Evolutionary conservation across 2,888 invertebrate genomes (phyloP).

Genomic region (Liopterus haemorrhoidalis): DNA sequence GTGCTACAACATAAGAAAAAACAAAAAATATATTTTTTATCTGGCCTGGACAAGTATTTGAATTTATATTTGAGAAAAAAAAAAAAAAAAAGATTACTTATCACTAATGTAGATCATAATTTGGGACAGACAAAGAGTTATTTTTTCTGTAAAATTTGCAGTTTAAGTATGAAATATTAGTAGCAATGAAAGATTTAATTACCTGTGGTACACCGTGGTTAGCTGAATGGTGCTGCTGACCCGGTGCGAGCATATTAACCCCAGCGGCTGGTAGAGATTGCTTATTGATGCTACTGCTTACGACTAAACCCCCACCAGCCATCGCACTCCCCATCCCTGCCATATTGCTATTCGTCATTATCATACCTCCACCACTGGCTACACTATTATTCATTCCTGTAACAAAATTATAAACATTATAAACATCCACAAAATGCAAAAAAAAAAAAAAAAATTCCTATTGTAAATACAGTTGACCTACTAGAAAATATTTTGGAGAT

Average conservation of each 20-base stretch:
- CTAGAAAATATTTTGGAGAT: too few relatives aligned
- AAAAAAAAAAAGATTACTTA: neutral
- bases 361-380: slow-evolving; percentile 60
- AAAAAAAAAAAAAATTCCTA: too few relatives aligned
- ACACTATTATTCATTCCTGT: slow-evolving; percentile 64
- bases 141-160: neutral
- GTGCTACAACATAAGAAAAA: too few relatives aligned
- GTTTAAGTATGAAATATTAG: slow-evolving; percentile 5
- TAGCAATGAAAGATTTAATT: slow-evolving; percentile 18
- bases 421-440: too few relatives aligned
- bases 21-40: too few relatives aligned
- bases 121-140: neutral
- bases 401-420: slow-evolving; percentile 26
- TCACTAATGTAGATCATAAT: neutral
- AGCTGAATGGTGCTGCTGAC: slow-evolving; percentile 43
- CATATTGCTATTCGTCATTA: slow-evolving; percentile 73
- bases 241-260: slow-evolving; percentile 48
- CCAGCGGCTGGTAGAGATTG: slow-evolving; percentile 56
- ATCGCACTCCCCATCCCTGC: slow-evolving; percentile 58
- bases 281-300: slow-evolving; percentile 69
- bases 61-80: neutral
- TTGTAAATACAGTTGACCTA: too few relatives aligned
- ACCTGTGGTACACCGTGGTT: slow-evolving; percentile 49
- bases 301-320: slow-evolving; percentile 67
- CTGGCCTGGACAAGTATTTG: too few relatives aligned